Conservation (phyloP, 2,797 vertebrate species). For the Pseudomugil tenellus region DNA sequence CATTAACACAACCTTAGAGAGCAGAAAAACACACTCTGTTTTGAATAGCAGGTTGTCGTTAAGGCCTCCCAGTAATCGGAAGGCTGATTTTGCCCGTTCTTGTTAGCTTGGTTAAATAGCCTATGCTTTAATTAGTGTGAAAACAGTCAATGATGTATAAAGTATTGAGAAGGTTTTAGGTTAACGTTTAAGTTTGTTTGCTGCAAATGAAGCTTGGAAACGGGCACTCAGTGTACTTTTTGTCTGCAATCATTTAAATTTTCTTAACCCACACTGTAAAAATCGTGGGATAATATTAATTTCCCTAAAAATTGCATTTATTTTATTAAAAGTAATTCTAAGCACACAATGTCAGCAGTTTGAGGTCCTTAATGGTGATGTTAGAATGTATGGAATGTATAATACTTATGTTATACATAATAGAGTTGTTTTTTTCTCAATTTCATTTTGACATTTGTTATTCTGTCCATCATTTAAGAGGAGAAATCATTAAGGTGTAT, state of each 20-base stretch:
- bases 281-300: background rate
- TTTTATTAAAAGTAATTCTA: too few relatives aligned
- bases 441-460: too few relatives aligned
- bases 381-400: too few relatives aligned
- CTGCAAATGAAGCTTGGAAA: slow-evolving; percentile 25
- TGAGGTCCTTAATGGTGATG: too few relatives aligned
- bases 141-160: slow-evolving; percentile 79
- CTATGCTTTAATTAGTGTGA: slow-evolving; percentile 83
- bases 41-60: slow-evolving; percentile 47
- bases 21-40: slow-evolving; percentile 5
- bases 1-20: too few relatives aligned
- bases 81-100: slow-evolving; percentile 65
- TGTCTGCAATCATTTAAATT: slow-evolving; percentile 9
- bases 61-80: slow-evolving; percentile 50
- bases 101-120: slow-evolving; percentile 81
- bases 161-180: slow-evolving; percentile 54
- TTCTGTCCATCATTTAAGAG: too few relatives aligned
- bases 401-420: too few relatives aligned
- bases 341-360: too few relatives aligned
- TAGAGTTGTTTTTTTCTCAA: too few relatives aligned
- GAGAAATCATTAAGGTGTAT: too few relatives aligned
- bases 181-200: slow-evolving; percentile 77
- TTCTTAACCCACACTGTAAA: background rate
- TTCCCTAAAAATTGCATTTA: too few relatives aligned
- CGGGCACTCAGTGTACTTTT: background rate